Conservation (phyloP, 2,797 vertebrate genomes). For the Clamator glandarius region DNA sequence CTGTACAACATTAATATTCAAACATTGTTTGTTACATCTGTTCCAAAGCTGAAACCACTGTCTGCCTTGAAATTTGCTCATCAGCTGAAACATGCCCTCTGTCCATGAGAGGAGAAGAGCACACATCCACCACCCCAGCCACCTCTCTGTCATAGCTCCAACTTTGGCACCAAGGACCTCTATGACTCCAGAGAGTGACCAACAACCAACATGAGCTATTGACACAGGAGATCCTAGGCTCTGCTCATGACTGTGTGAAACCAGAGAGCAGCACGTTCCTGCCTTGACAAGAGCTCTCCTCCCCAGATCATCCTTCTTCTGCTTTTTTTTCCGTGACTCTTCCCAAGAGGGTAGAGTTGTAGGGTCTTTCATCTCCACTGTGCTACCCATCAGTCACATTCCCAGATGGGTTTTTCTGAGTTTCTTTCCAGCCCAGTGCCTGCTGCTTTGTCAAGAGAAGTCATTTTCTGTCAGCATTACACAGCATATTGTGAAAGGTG, state of each 20-base stretch:
- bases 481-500: not conserved
- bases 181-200: not conserved
- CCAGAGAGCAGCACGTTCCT: not conserved
- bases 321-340: not conserved
- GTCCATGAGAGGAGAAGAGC: not conserved
- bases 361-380: not conserved
- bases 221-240: not conserved
- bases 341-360: not conserved
- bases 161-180: not conserved
- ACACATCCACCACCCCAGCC: not conserved
- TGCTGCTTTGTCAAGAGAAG: not conserved
- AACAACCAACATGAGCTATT: accelerated
- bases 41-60: not conserved
- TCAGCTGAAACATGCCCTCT: not conserved
- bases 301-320: not conserved
- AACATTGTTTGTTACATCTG: not conserved
- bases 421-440: not conserved
- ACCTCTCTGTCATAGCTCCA: not conserved
- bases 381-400: not conserved
- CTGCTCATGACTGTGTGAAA: not conserved
- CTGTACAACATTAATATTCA: not conserved
- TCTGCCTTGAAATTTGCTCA: not conserved
- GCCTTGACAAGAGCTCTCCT: not conserved
- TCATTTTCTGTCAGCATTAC: not conserved
- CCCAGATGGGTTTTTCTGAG: not conserved